phyloP scores from a whole-genome alignment of 1,140 invertebrate genomes.

The Eueides isabella region DNA sequence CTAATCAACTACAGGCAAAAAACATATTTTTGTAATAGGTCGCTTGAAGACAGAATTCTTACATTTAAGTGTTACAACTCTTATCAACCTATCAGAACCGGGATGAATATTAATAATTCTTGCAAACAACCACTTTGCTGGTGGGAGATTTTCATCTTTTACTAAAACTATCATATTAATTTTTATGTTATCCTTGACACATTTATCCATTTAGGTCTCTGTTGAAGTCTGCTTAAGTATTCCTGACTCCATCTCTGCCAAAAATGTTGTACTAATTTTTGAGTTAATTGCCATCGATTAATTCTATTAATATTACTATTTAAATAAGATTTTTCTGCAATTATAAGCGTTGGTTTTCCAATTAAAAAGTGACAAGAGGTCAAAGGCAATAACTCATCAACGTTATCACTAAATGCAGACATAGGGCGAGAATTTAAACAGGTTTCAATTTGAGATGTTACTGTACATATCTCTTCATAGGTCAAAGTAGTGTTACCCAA shows the following conservation, averaged over 20 bases:
- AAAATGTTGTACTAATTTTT: conserved; percentile 46
- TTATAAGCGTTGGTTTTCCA: conserved; percentile 51
- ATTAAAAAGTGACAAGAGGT: conserved; percentile 66
- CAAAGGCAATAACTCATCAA: no score
- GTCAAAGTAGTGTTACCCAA: conserved; percentile 40
- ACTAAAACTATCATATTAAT: conserved; percentile 10
- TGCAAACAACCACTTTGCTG: neutral
- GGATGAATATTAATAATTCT: conserved; percentile 10
- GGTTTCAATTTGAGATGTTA: no score
- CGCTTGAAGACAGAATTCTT: neutral
- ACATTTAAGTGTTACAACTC: conserved; percentile 4
- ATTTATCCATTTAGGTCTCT: conserved; percentile 12
- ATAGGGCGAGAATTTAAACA: no score
- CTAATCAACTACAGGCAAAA: no score
- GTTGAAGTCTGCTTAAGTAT: conserved; percentile 1
- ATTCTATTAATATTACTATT: conserved; percentile 28
- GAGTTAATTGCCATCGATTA: conserved; percentile 47
- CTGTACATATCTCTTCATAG: conserved; percentile 45
- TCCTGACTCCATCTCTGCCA: conserved; percentile 42
- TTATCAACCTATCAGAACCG: neutral
- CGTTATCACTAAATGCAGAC: no score
- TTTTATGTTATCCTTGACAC: conserved; percentile 8
- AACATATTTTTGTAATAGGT: conserved; percentile 9
- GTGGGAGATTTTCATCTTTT: neutral
- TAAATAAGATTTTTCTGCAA: conserved; percentile 42